phyloP scores from a whole-genome alignment of 2,113 vertebrate genomes.

The Mugil cephalus region DNA sequence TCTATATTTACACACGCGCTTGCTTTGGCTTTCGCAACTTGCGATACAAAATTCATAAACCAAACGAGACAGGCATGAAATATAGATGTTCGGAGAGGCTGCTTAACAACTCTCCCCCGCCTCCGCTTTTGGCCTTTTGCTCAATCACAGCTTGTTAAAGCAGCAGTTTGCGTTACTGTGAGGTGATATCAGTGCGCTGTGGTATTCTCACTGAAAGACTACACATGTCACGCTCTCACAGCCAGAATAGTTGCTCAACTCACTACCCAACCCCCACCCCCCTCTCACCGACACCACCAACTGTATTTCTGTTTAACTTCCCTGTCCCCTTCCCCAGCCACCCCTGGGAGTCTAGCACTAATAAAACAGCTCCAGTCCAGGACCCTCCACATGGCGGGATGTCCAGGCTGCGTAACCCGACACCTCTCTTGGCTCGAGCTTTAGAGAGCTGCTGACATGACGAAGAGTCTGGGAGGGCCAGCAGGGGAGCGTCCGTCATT shows the following conservation, averaged over 20 bases:
- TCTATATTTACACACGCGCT: conserved; percentile 49
- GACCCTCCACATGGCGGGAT: conserved; percentile 69
- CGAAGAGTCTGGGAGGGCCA: conserved; percentile 65
- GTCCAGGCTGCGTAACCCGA: conserved; percentile 67
- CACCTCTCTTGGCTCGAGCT: conserved; percentile 58
- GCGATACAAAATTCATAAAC: conserved; percentile 65
- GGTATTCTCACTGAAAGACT: conserved; percentile 70
- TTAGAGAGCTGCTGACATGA: conserved; percentile 78
- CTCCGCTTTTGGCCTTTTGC: conserved; percentile 60
- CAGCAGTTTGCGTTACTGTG: conserved; percentile 67
- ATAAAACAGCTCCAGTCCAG: conserved; percentile 74
- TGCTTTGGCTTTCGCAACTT: conserved; percentile 51
- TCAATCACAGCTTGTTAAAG: conserved; percentile 67
- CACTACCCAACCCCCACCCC: conserved; percentile 24
- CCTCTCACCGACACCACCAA: conserved; percentile 1
- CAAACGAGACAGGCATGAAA: conserved; percentile 65
- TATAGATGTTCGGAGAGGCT: conserved; percentile 70
- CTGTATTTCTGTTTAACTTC: conserved; percentile 74
- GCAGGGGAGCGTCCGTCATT: conserved; percentile 70
- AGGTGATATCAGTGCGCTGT: conserved; percentile 45
- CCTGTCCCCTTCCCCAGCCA: conserved; percentile 39
- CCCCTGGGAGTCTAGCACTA: conserved; percentile 70
- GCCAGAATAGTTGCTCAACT: conserved; percentile 64
- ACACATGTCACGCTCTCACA: conserved; percentile 68
- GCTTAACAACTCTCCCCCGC: conserved; percentile 52